Percentiles rank a stretch among this genome's conserved stretches.
These are phyloP conservation scores for Plagiodera versicolora DNA, from an alignment of 2,888 invertebrate species.

Conservation along the genomic window DNA sequence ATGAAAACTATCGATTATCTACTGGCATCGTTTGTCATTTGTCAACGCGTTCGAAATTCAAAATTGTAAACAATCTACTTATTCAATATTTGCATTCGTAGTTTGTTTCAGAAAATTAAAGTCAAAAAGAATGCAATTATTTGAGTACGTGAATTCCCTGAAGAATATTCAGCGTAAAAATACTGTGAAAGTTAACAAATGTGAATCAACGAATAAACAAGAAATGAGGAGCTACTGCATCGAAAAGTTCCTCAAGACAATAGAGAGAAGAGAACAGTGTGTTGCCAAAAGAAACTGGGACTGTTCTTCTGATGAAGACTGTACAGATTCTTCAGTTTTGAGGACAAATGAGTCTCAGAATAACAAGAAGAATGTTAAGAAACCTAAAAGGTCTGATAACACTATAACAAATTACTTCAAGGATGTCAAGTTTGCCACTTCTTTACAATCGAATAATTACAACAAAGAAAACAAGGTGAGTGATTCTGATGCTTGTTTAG, in stretches of 20 bases:
- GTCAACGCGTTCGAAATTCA: no score
- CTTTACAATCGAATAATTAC: background rate
- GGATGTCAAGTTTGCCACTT: background rate
- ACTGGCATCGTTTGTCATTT: no score
- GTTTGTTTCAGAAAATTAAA: no score
- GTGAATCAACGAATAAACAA: background rate
- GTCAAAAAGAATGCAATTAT: no score
- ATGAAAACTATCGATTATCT: no score
- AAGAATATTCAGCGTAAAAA: no score
- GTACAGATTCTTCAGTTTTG: background rate
- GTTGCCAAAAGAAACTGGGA: background rate
- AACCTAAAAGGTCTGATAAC: background rate
- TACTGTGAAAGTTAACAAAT: background rate
- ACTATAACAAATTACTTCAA: background rate
- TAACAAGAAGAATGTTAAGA: background rate
- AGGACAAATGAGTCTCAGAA: background rate
- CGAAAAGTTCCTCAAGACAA: background rate
- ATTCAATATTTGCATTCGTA: no score
- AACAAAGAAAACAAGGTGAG: background rate
- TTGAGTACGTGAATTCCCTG: no score
- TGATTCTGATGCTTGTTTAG: background rate
- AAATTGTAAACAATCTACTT: no score
- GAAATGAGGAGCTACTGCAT: background rate
- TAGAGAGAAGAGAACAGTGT: background rate
- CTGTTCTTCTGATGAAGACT: slow-evolving; percentile 9